Evolutionary conservation across 2,113 vertebrate species (phyloP).

Genomic region (Hemiscyllium ocellatum): DNA sequence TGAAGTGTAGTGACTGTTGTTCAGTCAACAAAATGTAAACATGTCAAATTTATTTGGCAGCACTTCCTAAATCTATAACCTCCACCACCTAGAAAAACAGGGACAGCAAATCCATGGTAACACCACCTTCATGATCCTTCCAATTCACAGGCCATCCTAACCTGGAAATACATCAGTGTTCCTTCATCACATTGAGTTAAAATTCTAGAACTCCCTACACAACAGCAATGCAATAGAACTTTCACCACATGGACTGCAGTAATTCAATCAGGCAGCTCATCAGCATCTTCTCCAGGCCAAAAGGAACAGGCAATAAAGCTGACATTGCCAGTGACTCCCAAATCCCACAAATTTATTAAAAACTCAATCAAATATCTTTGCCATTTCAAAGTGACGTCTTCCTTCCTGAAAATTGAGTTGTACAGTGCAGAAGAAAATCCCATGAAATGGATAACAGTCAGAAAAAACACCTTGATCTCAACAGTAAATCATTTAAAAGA

Average conservation of each 20-base stretch:
- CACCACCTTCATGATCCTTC: not conserved
- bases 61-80: not conserved
- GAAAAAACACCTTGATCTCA: slow-evolving; percentile 17
- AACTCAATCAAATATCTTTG: not conserved
- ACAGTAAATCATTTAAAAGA: not conserved
- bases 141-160: not conserved
- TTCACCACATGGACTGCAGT: not conserved
- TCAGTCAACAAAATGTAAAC: not conserved
- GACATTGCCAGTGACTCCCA: not conserved
- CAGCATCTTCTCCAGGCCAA: not conserved
- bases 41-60: not conserved
- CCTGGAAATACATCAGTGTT: not conserved
- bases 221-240: not conserved
- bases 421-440: not conserved
- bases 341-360: not conserved
- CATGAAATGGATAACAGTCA: not conserved
- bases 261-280: not conserved
- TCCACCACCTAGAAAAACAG: not conserved
- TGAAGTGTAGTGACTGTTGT: not conserved
- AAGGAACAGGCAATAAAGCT: not conserved
- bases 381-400: not conserved
- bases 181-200: not conserved
- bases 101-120: not conserved
- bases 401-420: not conserved
- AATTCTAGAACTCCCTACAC: not conserved